Percentiles rank a stretch among this genome's conserved stretches.
phyloP scores from a whole-genome alignment of 2,888 invertebrate genomes.

The Drosophila macrospina region DNA sequence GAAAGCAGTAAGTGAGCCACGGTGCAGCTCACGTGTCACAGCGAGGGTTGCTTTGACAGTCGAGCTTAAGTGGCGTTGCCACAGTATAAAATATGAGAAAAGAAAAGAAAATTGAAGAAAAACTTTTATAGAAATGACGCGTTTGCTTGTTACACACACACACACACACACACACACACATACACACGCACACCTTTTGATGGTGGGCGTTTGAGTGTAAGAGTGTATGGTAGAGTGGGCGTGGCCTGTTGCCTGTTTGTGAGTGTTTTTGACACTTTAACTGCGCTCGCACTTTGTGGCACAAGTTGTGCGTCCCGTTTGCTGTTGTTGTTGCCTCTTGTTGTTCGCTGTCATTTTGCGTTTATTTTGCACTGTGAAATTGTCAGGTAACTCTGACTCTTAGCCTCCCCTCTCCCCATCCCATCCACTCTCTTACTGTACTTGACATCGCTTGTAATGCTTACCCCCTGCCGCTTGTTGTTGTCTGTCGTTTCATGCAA shows the following conservation, averaged over 20 bases:
- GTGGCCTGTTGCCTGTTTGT: constrained; percentile 32
- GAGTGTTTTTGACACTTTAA: constrained; percentile 74
- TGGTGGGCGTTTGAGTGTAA: neutral
- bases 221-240: constrained; percentile 19
- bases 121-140: constrained; percentile 45
- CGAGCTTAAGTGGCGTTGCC: neutral
- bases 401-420: no score
- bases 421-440: no score
- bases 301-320: constrained; percentile 41
- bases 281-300: constrained; percentile 55
- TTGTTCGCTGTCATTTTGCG: constrained; percentile 64
- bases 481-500: constrained; percentile 29
- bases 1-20: no score
- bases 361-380: constrained; percentile 58
- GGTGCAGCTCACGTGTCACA: no score
- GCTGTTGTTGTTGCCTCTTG: constrained; percentile 31
- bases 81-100: constrained; percentile 2
- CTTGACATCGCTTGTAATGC: no score
- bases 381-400: constrained; percentile 31
- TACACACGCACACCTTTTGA: no score
- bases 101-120: constrained; percentile 8
- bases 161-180: no score
- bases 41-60: constrained; percentile 3
- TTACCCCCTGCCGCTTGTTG: neutral
- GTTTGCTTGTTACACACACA: constrained; percentile 11